phyloP scores from a whole-genome alignment of 2,888 invertebrate genomes.

The Nematopogon swammerdamellus region DNA sequence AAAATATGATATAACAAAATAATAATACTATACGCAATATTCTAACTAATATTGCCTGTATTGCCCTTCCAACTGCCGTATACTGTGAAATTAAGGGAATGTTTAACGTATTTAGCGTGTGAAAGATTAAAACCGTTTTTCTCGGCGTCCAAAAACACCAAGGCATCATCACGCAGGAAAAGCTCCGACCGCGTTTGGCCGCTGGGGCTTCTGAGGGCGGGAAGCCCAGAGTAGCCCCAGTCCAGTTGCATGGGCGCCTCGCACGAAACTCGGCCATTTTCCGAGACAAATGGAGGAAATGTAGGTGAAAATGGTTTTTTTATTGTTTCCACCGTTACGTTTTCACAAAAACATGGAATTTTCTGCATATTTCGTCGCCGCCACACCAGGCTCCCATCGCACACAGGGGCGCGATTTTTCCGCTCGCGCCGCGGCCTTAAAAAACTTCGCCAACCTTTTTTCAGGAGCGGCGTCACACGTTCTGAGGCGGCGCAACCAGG shows the following conservation, averaged over 20 bases:
- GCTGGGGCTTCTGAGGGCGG: background rate
- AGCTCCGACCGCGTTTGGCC: background rate
- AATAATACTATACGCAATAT: no score
- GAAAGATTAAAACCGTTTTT: slow-evolving; percentile 14
- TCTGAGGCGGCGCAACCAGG: slow-evolving; percentile 25
- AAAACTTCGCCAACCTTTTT: slow-evolving; percentile 6
- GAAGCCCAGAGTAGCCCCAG: background rate
- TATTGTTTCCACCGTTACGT: slow-evolving; percentile 18
- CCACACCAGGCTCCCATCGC: slow-evolving; percentile 23
- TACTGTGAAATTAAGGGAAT: no score
- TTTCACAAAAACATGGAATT: slow-evolving; percentile 41
- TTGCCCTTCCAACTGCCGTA: no score
- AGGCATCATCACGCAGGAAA: slow-evolving; percentile 5
- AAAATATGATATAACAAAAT: no score
- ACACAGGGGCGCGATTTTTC: slow-evolving; percentile 8
- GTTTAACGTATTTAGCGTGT: background rate
- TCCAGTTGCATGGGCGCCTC: background rate
- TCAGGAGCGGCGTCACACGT: slow-evolving; percentile 19
- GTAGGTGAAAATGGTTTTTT: slow-evolving; percentile 9
- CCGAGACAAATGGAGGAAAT: slow-evolving; percentile 13
- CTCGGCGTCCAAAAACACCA: slow-evolving; percentile 10
- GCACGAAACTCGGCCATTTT: no score
- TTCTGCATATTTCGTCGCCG: slow-evolving; percentile 44
- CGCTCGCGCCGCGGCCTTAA: background rate
- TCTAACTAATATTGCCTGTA: no score